phyloP scores from a whole-genome alignment of 2,888 invertebrate genomes.

The Laothoe populi region DNA sequence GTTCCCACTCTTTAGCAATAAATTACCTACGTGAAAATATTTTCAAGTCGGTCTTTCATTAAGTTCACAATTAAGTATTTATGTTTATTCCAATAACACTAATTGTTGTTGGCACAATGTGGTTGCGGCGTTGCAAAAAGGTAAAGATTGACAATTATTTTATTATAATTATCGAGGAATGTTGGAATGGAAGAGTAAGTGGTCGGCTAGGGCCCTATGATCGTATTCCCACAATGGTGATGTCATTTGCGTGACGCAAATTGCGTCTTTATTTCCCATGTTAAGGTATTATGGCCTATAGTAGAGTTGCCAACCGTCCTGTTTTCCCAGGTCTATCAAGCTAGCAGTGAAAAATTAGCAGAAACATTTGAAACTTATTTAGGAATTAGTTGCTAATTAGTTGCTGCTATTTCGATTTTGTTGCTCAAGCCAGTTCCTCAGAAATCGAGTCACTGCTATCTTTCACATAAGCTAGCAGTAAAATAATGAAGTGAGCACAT shows the following conservation, averaged over 20 bases:
- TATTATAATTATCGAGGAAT: conserved; percentile 25
- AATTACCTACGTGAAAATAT: conserved; percentile 16
- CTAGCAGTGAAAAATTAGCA: too few relatives aligned
- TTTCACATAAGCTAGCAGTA: too few relatives aligned
- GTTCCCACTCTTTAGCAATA: background rate
- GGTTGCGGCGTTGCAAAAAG: background rate
- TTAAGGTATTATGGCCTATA: too few relatives aligned
- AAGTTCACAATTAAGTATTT: conserved; percentile 29
- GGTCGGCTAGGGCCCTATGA: conserved; percentile 10
- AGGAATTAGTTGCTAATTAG: too few relatives aligned
- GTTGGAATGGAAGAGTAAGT: conserved; percentile 15
- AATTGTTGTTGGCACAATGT: conserved; percentile 31
- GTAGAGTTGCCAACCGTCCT: too few relatives aligned
- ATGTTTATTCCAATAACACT: conserved; percentile 30
- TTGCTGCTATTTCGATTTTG: too few relatives aligned
- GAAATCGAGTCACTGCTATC: too few relatives aligned
- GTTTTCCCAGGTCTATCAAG: too few relatives aligned
- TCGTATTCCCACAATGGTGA: conserved; percentile 3
- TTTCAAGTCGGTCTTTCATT: conserved; percentile 27
- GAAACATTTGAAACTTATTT: too few relatives aligned
- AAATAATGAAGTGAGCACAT: too few relatives aligned
- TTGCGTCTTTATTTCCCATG: conserved; percentile 3
- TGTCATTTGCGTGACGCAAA: conserved; percentile 10
- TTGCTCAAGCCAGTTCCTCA: too few relatives aligned
- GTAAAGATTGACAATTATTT: conserved; percentile 12